Percentiles rank a stretch among this genome's conserved stretches.
These are phyloP conservation scores for Scolanthus callimorphus DNA, from an alignment of 92 coral and sea anemone genomes.

Conservation along the genomic window DNA sequence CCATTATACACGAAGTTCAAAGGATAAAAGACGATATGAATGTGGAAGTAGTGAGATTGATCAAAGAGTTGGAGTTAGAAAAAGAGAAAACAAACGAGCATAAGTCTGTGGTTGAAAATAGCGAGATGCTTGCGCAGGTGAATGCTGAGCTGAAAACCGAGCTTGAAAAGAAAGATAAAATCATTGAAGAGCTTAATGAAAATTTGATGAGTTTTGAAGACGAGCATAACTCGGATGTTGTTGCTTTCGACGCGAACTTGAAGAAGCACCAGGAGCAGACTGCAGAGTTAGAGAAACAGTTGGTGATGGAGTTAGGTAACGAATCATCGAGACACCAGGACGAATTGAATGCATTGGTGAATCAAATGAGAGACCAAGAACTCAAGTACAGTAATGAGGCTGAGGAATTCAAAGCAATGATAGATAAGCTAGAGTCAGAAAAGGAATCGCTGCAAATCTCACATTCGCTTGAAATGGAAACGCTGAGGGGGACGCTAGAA, in stretches of 20 bases:
- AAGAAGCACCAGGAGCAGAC: constrained; percentile 75
- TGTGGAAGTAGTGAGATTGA: constrained; percentile 23
- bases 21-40: constrained; percentile 22
- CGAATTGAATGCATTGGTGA: constrained; percentile 37
- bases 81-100: constrained; percentile 10
- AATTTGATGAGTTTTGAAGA: constrained; percentile 83
- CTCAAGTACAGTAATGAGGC: constrained; percentile 21
- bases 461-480: constrained; percentile 57
- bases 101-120: background rate
- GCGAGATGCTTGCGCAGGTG: constrained; percentile 11
- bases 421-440: constrained; percentile 44
- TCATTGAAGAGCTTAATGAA: constrained; percentile 73
- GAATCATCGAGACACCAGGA: constrained; percentile 73
- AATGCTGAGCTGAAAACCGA: constrained; percentile 42
- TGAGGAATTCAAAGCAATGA: constrained; percentile 32
- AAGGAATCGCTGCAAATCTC: constrained; percentile 39
- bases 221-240: constrained; percentile 71
- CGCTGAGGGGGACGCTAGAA: constrained; percentile 47
- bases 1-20: constrained; percentile 18
- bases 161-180: constrained; percentile 53
- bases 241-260: constrained; percentile 50
- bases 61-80: constrained; percentile 43
- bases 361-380: constrained; percentile 33
- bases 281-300: constrained; percentile 73
- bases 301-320: constrained; percentile 74